Evolutionary conservation across 2,113 vertebrate species (phyloP), one percentile per base, ranked within the genome.

Genomic region (Microcebus jonahi): DNA sequence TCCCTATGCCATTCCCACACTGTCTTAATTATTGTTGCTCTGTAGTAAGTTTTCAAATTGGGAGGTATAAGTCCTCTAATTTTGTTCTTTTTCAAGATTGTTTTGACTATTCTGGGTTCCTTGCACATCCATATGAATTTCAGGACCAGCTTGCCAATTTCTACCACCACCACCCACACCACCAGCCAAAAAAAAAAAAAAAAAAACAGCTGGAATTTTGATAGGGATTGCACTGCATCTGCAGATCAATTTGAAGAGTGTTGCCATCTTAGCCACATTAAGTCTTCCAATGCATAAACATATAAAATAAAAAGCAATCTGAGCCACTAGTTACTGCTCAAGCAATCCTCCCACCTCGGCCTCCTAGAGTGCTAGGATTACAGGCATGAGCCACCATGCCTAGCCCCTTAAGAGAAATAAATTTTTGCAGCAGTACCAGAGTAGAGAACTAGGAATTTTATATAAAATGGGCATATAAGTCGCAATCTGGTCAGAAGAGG

Each of bases 291-390:
- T 29, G 61, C 15, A 86, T 95, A 70, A 85, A 83, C 27, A 70
- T 53, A 83, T 45, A 91, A 83, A 85, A 81, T 61, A 96, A 94
- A 53, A 96, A 23, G 65, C 65, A 86, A 95, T 83, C 48, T 77
- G 14, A 83, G 81, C 29, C 48, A 67, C 39, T 80, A 10, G 79
- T 65, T 79, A 80, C 17, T 75, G 53, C 53, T 53, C 53, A 53
- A 53, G 53, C 53, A 53, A 17, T 53, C 15, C 53, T 53, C 53
- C 53, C 15, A 15, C 53, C 53, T 53, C 1, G 15, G 15, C 15
- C 53, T 53, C 53, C 15, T 15, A 53, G 53, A 53, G 53, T 53
- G 53, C 53, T 53, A 53, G 53, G 4, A 53, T 53, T 53, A 53
- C 53, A 17, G 53, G 15, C 5, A 17, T 18, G 15, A 53, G 15